A percentile compares a stretch with the other conserved stretches of the same genome.
Conservation (phyloP, 2,113 vertebrate genomes). For the Notarius quadriscutis region DNA sequence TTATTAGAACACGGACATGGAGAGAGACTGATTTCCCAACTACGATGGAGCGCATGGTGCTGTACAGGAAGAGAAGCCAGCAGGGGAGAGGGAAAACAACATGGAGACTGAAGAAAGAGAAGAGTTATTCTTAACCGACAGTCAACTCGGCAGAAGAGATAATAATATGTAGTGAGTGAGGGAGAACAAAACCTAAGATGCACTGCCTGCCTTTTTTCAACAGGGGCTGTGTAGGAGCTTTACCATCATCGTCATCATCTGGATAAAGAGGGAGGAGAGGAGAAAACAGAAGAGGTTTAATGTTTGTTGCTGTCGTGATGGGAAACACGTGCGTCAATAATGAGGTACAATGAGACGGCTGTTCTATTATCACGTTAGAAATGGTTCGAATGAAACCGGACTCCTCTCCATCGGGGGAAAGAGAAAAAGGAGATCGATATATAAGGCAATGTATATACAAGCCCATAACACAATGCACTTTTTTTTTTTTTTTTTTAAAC, state of each 20-base stretch:
- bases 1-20: background rate
- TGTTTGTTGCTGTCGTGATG: slow-evolving; percentile 63
- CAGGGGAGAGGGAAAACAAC: background rate
- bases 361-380: slow-evolving; percentile 27
- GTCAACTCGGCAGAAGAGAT: slow-evolving; percentile 42
- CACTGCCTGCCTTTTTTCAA: slow-evolving; percentile 99
- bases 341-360: slow-evolving; percentile 43
- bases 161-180: background rate
- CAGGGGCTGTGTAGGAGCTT: slow-evolving; percentile 90
- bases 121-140: slow-evolving; percentile 47
- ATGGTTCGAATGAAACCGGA: slow-evolving; percentile 2
- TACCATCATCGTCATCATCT: slow-evolving; percentile 96
- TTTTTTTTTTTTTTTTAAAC: too few relatives aligned
- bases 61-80: slow-evolving; percentile 27
- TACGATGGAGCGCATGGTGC: slow-evolving; percentile 11
- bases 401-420: background rate
- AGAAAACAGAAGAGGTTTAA: slow-evolving; percentile 77
- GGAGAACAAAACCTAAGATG: slow-evolving; percentile 66
- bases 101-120: slow-evolving; percentile 6
- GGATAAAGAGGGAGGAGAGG: slow-evolving; percentile 62
- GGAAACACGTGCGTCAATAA: slow-evolving; percentile 47
- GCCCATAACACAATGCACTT: background rate
- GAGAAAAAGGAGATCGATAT: too few relatives aligned
- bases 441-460: background rate
- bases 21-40: slow-evolving; percentile 19